These are phyloP conservation scores for Pentalonia nigronervosa DNA, from an alignment of 1,140 invertebrate species.

Conservation along the genomic window DNA sequence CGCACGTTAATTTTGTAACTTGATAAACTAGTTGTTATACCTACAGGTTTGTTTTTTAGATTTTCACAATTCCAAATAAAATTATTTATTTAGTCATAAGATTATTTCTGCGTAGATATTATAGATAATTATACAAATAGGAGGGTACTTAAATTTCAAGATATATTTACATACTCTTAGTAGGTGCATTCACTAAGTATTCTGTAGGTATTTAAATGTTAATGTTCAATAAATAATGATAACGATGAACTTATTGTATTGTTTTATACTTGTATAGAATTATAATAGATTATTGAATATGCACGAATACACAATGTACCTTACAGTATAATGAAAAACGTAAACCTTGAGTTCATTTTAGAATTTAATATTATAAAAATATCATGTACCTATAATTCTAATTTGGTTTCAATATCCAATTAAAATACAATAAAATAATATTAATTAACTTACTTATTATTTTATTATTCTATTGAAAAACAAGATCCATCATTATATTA, in stretches of 20 bases:
- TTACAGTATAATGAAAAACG: neutral
- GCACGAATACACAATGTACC: no score
- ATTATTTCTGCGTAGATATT: neutral
- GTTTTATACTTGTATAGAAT: neutral
- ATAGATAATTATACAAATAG: neutral
- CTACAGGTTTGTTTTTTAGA: neutral
- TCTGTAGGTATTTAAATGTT: no score
- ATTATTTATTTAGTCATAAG: neutral
- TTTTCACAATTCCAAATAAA: neutral
- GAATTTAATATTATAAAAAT: neutral
- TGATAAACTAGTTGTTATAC: slow-evolving; percentile 13
- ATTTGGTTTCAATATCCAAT: neutral
- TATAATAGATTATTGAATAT: neutral
- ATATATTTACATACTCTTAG: neutral
- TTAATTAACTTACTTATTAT: neutral
- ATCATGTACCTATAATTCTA: neutral
- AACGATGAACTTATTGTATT: neutral
- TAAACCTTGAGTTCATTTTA: neutral
- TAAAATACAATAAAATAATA: neutral
- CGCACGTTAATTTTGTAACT: neutral
- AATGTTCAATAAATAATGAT: no score
- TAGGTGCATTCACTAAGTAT: no score
- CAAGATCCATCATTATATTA: neutral
- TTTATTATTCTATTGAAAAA: neutral
- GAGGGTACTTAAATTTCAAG: neutral